phyloP scores from a whole-genome alignment of 2,888 invertebrate genomes.

The Rhamphomyia laevipes region DNA sequence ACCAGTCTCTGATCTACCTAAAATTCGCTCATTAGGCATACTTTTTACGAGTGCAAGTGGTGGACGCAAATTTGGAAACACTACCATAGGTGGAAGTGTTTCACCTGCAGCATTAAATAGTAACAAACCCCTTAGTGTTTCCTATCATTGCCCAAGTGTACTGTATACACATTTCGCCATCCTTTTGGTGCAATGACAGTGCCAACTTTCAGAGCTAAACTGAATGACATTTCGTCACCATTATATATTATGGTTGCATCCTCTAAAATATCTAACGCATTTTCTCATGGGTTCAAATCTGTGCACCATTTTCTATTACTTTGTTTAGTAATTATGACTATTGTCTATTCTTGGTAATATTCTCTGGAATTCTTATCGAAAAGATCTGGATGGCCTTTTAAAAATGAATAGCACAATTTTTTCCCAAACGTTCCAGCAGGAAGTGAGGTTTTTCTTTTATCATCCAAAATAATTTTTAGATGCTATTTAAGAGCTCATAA shows the following conservation, averaged over 20 bases:
- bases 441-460: too few species aligned
- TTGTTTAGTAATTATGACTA: too few species aligned
- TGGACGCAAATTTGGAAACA: not conserved
- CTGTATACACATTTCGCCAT: not conserved
- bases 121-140: conserved; percentile 2
- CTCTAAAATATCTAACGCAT: conserved; percentile 7
- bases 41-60: not conserved
- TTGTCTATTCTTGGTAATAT: too few species aligned
- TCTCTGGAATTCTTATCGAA: too few species aligned
- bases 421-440: too few species aligned
- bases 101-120: conserved; percentile 5
- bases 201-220: conserved; percentile 1
- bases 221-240: conserved; percentile 2
- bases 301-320: too few species aligned
- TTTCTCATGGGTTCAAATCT: too few species aligned
- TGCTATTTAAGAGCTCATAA: too few species aligned
- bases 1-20: conserved; percentile 2
- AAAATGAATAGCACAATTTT: too few species aligned
- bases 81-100: not conserved
- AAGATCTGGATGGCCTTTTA: too few species aligned
- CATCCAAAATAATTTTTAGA: too few species aligned
- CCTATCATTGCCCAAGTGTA: conserved; percentile 3
- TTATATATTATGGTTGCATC: conserved; percentile 5
- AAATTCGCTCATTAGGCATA: conserved; percentile 1
- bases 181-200: conserved; percentile 1